Evolutionary conservation across 2,113 vertebrate species (phyloP), one percentile per base, ranked within the genome.

Genomic region (Amphilophus citrinellus): DNA sequence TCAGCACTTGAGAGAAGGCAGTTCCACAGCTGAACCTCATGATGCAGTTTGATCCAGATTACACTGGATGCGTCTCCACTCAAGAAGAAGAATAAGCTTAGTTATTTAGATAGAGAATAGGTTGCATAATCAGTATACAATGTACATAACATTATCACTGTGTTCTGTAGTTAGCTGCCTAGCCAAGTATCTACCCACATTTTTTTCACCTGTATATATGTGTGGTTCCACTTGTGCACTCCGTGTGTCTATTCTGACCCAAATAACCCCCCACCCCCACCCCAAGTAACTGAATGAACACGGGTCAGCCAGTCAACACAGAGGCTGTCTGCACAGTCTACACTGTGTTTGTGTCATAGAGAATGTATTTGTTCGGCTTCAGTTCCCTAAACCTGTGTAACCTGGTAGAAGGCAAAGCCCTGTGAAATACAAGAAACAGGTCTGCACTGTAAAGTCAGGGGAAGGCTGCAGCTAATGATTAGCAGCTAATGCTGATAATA

Each of bases 21-120:
- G 76, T 58, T 84, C 62, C 80, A 59, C 61, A 47, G 68, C 66
- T 68, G 20, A 71, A 80, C 0, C 75, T 24, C 57, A 60, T 80
- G 85, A 87, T 88, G 87, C 76, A 56, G 75, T n/a, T 53, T 59
- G 47, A 86, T 65, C 42, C 37, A 32, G 27, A 30, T 59, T 20
- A 47, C 59, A 66, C 17, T 47, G 22, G 30, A 76, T 65, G 78
- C 11, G 39, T 61, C 14, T 42, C 59, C 17, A 58, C 35, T 77
- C 44, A 73, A 53, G 37, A 80, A 32, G 24, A 80, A 53, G 20
- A 56, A 56, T 7, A 18, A 18, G 17, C 50, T 20, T 18, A 39
- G 53, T 17, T 82, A 80, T 11, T 35, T 22, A 22, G 22, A 24
- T 18, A 37, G 14, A 58, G 10, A 53, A 18, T 7, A 47, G 6